Base-by-base conservation (phyloP, 2,888 invertebrate genomes). In the Anaspis maculata region DNA sequence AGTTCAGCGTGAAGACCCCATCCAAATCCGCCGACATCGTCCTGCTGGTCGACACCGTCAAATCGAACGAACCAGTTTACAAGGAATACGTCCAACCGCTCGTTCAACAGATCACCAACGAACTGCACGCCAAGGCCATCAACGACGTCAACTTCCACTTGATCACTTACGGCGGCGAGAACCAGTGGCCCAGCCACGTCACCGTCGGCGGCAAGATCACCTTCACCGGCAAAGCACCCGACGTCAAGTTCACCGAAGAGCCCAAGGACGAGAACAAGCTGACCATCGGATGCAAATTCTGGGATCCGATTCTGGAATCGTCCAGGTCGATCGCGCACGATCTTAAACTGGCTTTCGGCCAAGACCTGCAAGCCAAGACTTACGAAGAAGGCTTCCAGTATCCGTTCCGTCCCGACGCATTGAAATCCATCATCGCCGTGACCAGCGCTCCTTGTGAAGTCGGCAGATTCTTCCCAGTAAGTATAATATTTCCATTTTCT, bases 1-100 rank as follows among this genome's bases (percentile, higher is more conserved):
- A 61, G 11, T 81, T 79, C 57, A 74, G 74, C 30, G 68, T 79
- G 0, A 79, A 79, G 49, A 56, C 74, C 14, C 85, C 86, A 1
- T 72, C 71, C 41, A 81, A 81, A 41, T 74, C 85, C 42, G 90
- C 87, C 2, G 92, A 92, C 55, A 70, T 92, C 34, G 68, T 92
- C 0, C 70, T 92, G 33, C 72, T 83, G 1, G 74, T 91, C 6
- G 90, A 92, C 28, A 73, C 77, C 41, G 60, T 59, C 3, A 62
- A 73, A 59, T 60, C 68, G 23, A 85, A 80, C 57, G 76, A 79
- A 49, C 70, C 71, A 41, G 61, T 73, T 23, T 81, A 74, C 69
- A 77, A 76, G 44, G 74, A 76, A 15, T 57, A 82, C 38, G 61
- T 79, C 1, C 69, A 73, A 9, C 79, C 79, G 0, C 60, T 82